Evolutionary conservation across 1,140 invertebrate species (phyloP), one percentile per base, ranked within the genome.

Genomic region (Sitobion miscanthi): DNA sequence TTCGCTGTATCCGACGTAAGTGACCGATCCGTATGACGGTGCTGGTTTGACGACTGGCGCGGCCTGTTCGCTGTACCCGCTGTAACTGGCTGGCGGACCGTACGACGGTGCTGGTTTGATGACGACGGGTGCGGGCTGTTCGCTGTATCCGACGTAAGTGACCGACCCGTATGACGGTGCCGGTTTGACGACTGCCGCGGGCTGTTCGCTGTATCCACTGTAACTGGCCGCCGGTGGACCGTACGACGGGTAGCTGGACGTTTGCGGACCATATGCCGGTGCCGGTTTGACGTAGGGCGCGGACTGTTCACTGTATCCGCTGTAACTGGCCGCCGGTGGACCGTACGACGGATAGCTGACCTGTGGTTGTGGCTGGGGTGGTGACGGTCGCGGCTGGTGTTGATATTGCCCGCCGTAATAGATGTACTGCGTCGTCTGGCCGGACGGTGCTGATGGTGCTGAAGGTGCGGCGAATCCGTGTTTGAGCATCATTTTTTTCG

Each of bases 401-500:
- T 82, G 25, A 14, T 35, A 47, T 20, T 88, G 87, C 21, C 87
- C 87, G 1, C 35, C 87, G n/a, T 52, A 89, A 35, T 38, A 57
- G 21, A 89, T 35, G 52, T 52, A 35, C 11, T 25, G 83, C 6
- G 83, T n/a, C 77, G 69, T 45, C 35, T 54, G 87, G 20, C 25
- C 49, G 52, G 88, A 0, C 2, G 85, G 23, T 30, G 88, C 87
- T 1, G 45, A 0, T 0, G 85, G 88, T 20, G 14, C 87, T 1
- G 45, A 0, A 2, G 85, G 88, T 20, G 14, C 88, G 38, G 11
- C 57, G 2, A 90, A 20, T 45, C 23, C 57, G 6, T 90, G 89
- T 69, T 90, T 90, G 25, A 90, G 89, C 5, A 62, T 7, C 57
- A 69, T 69, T 69, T 90, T 90, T n/a, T 90, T 90, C 6, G 89